These are phyloP conservation scores for Polydrusus pterygomalis DNA, from an alignment of 2,888 invertebrate species.

Conservation along the genomic window DNA sequence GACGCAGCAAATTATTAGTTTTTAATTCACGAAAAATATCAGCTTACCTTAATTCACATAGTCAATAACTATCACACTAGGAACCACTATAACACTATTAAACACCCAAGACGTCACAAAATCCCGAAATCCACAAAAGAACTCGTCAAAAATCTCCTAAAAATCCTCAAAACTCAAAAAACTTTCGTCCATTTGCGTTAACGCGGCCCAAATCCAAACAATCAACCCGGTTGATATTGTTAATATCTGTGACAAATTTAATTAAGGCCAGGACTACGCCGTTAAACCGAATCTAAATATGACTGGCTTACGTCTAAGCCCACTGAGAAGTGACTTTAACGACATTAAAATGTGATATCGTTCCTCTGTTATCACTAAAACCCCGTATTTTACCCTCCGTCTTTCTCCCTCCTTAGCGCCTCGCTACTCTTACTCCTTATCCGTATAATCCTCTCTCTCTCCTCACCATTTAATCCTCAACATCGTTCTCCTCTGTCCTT, in stretches of 20 bases:
- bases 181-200: constrained; percentile 39
- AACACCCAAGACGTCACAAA: constrained; percentile 5
- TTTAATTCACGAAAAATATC: too few species aligned
- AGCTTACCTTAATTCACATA: constrained; percentile 1
- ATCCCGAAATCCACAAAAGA: constrained; percentile 16
- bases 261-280: constrained; percentile 72
- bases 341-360: constrained; percentile 74
- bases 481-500: constrained; percentile 8
- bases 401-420: constrained; percentile 47
- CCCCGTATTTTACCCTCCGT: constrained; percentile 51
- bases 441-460: constrained; percentile 23
- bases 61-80: neutral
- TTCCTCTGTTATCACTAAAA: constrained; percentile 71
- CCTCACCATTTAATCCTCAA: neutral
- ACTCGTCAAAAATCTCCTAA: constrained; percentile 5
- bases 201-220: constrained; percentile 62
- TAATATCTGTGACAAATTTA: constrained; percentile 74
- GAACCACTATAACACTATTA: constrained; percentile 1
- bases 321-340: constrained; percentile 74
- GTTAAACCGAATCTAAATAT: constrained; percentile 72
- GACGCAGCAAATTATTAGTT: too few species aligned
- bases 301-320: constrained; percentile 73
- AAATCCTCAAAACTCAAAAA: constrained; percentile 31
- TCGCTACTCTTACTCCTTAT: constrained; percentile 31
- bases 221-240: constrained; percentile 72